Evolutionary conservation across 2,797 vertebrate species (phyloP).

Genomic region (Triplophysa bombifrons): DNA sequence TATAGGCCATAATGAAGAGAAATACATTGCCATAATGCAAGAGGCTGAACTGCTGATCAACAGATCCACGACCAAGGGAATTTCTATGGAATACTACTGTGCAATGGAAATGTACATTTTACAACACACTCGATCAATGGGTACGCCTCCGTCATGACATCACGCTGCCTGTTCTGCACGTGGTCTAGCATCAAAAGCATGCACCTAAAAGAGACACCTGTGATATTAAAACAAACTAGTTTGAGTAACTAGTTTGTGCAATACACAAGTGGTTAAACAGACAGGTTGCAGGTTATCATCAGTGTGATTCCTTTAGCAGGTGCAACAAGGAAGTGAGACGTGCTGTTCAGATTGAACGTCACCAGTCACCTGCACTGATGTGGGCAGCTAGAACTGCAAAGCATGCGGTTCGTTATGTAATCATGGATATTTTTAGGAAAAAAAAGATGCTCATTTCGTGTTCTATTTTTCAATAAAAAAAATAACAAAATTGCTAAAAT

Average conservation of each 20-base stretch:
- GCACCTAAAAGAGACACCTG: not conserved
- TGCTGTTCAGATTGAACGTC: not conserved
- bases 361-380: not conserved
- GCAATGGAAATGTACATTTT: slow-evolving; percentile 24
- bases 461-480: too few species aligned
- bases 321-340: not conserved
- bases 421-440: not conserved
- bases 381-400: not conserved
- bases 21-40: slow-evolving; percentile 32
- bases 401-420: not conserved
- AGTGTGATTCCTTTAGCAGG: slow-evolving; percentile 16
- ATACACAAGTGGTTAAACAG: slow-evolving; percentile 9
- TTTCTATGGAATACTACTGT: slow-evolving; percentile 18
- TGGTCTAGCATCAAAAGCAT: slow-evolving; percentile 8
- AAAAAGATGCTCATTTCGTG: too few species aligned
- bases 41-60: slow-evolving; percentile 22
- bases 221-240: not conserved
- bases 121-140: slow-evolving; percentile 13
- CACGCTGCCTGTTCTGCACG: not conserved
- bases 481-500: not conserved
- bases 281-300: not conserved
- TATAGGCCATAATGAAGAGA: slow-evolving; percentile 38
- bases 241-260: not conserved
- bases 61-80: slow-evolving; percentile 1
- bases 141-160: not conserved